Evolutionary conservation across 2,797 vertebrate genomes (phyloP).

Genomic region (Cyclopterus lumpus): DNA sequence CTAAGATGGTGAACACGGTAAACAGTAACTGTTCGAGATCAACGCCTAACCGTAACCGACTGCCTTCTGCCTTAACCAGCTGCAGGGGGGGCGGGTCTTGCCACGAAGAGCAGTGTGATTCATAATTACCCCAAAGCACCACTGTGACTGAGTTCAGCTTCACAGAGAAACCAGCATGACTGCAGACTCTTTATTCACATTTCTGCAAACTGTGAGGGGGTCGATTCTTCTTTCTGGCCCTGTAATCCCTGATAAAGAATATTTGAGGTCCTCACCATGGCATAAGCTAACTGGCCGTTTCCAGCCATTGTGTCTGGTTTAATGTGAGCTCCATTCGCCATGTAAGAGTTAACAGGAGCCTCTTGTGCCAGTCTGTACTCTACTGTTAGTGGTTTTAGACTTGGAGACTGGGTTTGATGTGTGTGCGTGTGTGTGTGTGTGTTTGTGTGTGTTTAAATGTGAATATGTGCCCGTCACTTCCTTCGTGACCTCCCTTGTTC

Average conservation of each 20-base stretch:
- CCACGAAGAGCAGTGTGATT: too few species aligned
- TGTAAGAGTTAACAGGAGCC: background rate
- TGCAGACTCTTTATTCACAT: background rate
- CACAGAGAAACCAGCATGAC: background rate
- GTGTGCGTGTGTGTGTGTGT: too few species aligned
- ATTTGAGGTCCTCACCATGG: background rate
- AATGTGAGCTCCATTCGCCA: background rate
- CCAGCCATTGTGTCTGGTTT: background rate
- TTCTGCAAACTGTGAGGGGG: background rate
- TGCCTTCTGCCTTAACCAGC: too few species aligned
- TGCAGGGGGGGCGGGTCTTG: too few species aligned
- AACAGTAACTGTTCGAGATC: background rate
- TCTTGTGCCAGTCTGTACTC: background rate
- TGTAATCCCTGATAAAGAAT: background rate
- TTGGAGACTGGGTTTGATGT: background rate
- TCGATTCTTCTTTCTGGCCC: background rate
- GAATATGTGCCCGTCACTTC: constrained; percentile 38
- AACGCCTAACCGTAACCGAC: background rate
- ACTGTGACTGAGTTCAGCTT: too few species aligned
- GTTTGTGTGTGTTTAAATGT: constrained; percentile 2
- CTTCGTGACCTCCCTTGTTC: constrained; percentile 44
- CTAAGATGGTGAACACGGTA: background rate
- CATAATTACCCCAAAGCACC: too few species aligned
- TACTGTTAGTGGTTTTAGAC: background rate
- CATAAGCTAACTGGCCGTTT: background rate